phyloP scores from a whole-genome alignment of 2,113 vertebrate genomes.

The Tor tambroides region DNA sequence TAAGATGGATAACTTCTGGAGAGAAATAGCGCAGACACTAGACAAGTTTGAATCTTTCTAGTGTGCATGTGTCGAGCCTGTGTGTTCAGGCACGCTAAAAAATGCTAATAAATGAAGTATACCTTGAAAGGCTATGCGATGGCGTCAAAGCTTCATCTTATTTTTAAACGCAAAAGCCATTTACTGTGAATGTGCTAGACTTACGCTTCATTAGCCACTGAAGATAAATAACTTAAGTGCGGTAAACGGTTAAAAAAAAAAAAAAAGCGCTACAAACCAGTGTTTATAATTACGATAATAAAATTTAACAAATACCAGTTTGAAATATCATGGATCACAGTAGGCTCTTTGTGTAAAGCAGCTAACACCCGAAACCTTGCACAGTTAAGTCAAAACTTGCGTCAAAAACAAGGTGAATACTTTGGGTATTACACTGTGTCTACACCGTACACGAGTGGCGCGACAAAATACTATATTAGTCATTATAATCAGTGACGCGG shows the following conservation, averaged over 20 bases:
- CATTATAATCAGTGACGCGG: no score
- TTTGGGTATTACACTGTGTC: no score
- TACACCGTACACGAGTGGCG: no score
- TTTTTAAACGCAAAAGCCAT: background rate
- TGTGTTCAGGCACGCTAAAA: background rate
- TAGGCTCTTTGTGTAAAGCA: no score
- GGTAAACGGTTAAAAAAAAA: background rate
- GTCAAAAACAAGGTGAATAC: no score
- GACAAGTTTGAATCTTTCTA: background rate
- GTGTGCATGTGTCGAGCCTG: no score
- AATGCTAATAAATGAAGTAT: background rate
- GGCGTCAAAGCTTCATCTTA: background rate
- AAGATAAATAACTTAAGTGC: background rate
- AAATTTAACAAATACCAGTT: no score
- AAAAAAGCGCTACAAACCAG: no score
- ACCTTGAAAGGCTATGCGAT: background rate
- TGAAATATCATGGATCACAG: no score
- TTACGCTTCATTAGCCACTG: background rate
- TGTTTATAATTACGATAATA: no score
- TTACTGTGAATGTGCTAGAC: background rate
- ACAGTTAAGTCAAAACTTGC: no score
- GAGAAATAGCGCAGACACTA: background rate
- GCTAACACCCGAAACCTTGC: background rate
- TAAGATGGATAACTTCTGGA: background rate
- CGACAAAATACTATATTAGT: no score